These are phyloP conservation scores for Leptopilina drosophilae DNA, from an alignment of 2,888 invertebrate species.

Conservation along the genomic window DNA sequence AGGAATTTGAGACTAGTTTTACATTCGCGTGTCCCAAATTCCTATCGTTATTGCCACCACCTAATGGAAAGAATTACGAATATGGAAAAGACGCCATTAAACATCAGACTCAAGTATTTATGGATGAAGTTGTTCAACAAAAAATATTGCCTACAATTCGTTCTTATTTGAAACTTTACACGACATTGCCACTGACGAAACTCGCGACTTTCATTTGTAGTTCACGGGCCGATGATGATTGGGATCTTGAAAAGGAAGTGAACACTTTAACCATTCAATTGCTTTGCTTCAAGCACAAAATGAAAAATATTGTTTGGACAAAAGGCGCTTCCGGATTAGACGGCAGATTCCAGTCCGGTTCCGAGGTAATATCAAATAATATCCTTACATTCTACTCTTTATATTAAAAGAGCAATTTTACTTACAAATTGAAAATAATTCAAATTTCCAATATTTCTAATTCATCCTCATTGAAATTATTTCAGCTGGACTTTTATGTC, in stretches of 20 bases:
- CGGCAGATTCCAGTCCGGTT: constrained; percentile 98
- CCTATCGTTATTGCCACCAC: constrained; percentile 92
- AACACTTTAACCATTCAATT: constrained; percentile 92
- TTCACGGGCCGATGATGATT: constrained; percentile 76
- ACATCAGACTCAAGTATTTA: constrained; percentile 94
- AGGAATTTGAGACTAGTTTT: constrained; percentile 96
- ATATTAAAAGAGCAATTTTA: no score
- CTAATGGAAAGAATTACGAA: constrained; percentile 86
- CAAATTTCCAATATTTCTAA: neutral
- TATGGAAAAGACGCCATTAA: constrained; percentile 92
- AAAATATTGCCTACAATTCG: constrained; percentile 96
- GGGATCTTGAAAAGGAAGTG: constrained; percentile 88
- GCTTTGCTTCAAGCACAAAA: constrained; percentile 99
- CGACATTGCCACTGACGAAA: constrained; percentile 95
- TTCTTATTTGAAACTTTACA: constrained; percentile 97
- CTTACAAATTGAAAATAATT: no score
- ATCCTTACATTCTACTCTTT: no score
- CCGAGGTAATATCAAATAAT: constrained; percentile 90
- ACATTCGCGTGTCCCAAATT: constrained; percentile 98
- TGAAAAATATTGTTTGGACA: constrained; percentile 98
- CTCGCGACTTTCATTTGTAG: constrained; percentile 93
- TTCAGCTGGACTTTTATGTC: constrained; percentile 97
- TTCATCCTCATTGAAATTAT: constrained; percentile 62
- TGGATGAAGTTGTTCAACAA: constrained; percentile 98
- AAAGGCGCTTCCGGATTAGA: constrained; percentile 94